A percentile compares a stretch with the other conserved stretches of the same genome.
These are phyloP conservation scores for Synergus japonicus DNA, from an alignment of 2,888 invertebrate species.

Conservation along the genomic window DNA sequence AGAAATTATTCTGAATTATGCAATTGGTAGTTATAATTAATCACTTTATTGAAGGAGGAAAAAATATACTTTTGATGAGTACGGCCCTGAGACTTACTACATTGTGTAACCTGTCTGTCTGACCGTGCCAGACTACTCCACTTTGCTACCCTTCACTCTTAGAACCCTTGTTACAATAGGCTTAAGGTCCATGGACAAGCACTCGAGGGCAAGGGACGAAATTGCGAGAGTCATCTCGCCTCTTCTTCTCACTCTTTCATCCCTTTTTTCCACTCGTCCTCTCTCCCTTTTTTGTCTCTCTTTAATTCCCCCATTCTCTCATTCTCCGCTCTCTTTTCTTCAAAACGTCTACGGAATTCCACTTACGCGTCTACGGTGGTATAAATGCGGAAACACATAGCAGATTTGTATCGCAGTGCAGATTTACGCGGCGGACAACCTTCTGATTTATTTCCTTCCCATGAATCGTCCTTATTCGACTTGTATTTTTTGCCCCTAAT, in stretches of 20 bases:
- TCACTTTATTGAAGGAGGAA: no score
- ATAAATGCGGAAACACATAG: slow-evolving; percentile 38
- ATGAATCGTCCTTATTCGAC: slow-evolving; percentile 27
- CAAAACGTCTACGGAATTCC: slow-evolving; percentile 35
- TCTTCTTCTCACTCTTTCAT: slow-evolving; percentile 5
- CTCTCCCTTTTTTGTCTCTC: slow-evolving; percentile 11
- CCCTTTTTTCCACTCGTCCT: not conserved
- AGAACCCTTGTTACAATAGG: slow-evolving; percentile 39
- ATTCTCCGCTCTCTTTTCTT: not conserved
- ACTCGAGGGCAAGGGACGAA: slow-evolving; percentile 34
- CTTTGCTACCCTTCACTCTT: slow-evolving; percentile 52
- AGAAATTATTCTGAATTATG: no score
- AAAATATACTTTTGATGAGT: not conserved
- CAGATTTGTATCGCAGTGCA: slow-evolving; percentile 54
- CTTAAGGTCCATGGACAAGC: slow-evolving; percentile 35
- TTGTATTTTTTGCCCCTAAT: slow-evolving; percentile 23
- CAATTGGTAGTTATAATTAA: no score
- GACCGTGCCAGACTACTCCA: slow-evolving; percentile 58
- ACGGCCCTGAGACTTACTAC: not conserved
- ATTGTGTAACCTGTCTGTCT: slow-evolving; percentile 49
- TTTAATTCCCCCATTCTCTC: slow-evolving; percentile 24
- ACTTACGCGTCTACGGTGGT: slow-evolving; percentile 35
- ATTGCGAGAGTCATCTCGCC: slow-evolving; percentile 35
- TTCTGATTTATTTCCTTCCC: slow-evolving; percentile 50
- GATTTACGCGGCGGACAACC: slow-evolving; percentile 49